These are phyloP conservation scores for Aphodius sticticus DNA, from an alignment of 2,888 invertebrate species.

Conservation along the genomic window DNA sequence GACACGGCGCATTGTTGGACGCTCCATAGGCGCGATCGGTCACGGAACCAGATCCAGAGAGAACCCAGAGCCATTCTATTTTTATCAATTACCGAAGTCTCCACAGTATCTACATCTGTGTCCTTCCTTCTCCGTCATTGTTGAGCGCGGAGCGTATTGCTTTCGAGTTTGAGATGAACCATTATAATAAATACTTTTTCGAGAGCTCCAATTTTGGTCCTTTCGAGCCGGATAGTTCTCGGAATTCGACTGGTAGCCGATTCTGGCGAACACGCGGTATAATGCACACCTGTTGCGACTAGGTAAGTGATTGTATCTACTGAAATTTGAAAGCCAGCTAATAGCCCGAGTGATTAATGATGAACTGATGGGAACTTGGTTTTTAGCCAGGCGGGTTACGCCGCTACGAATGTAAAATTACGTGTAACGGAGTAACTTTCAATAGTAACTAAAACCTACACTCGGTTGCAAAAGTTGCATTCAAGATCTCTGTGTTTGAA, in stretches of 20 bases:
- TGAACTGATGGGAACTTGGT: no score
- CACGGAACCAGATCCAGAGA: conserved; percentile 21
- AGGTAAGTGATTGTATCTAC: not conserved
- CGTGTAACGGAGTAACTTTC: no score
- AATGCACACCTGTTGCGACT: not conserved
- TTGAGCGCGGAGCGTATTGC: conserved; percentile 13
- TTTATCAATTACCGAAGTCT: conserved; percentile 34
- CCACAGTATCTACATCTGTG: conserved; percentile 21
- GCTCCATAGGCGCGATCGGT: conserved; percentile 5
- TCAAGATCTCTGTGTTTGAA: no score
- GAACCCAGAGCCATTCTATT: conserved; percentile 26
- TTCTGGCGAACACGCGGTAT: not conserved
- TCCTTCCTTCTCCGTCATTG: not conserved
- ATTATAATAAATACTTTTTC: conserved; percentile 6
- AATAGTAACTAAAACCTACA: no score
- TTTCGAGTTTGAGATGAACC: conserved; percentile 32
- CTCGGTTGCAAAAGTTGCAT: no score
- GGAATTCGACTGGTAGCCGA: not conserved
- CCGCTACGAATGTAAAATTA: no score
- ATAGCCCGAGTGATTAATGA: not conserved
- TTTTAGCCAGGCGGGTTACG: no score
- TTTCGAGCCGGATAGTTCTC: not conserved
- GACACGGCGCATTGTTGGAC: conserved; percentile 43
- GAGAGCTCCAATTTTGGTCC: not conserved
- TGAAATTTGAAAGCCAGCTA: not conserved